Percentiles rank a stretch among this genome's conserved stretches.
These are phyloP conservation scores for Morus bassanus DNA, from an alignment of 2,797 vertebrate genomes.

Conservation along the genomic window DNA sequence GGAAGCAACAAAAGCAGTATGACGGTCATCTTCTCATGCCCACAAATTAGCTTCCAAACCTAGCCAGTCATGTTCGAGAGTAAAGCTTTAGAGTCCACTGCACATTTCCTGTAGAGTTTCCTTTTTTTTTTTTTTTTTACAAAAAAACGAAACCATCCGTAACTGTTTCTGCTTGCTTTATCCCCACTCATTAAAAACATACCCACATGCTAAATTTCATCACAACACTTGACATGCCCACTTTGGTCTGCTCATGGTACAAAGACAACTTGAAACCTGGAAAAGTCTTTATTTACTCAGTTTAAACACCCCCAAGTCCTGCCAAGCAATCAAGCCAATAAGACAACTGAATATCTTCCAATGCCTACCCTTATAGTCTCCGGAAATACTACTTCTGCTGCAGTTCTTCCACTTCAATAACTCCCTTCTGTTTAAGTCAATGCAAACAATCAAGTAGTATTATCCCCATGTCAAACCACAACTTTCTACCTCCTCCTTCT, in stretches of 20 bases:
- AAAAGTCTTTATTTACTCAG: background rate
- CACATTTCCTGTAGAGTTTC: no score
- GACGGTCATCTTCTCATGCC: accelerated
- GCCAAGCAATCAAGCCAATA: background rate
- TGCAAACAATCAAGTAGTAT: background rate
- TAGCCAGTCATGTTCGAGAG: accelerated
- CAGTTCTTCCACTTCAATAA: background rate
- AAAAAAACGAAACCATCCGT: no score
- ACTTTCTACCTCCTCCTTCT: background rate
- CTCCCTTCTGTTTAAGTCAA: background rate
- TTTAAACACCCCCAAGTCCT: background rate
- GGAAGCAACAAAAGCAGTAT: background rate
- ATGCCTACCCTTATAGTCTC: accelerated
- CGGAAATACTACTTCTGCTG: background rate
- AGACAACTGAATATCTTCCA: background rate
- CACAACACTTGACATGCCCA: background rate
- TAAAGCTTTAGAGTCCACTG: background rate
- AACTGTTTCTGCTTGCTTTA: background rate
- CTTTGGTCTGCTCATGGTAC: background rate
- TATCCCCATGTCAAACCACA: background rate
- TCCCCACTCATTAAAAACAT: background rate
- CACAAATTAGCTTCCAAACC: background rate
- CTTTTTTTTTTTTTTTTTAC: no score
- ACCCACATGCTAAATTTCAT: background rate
- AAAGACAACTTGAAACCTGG: background rate